These are phyloP conservation scores for Melieria picta DNA, from an alignment of 2,888 invertebrate genomes.

Conservation along the genomic window DNA sequence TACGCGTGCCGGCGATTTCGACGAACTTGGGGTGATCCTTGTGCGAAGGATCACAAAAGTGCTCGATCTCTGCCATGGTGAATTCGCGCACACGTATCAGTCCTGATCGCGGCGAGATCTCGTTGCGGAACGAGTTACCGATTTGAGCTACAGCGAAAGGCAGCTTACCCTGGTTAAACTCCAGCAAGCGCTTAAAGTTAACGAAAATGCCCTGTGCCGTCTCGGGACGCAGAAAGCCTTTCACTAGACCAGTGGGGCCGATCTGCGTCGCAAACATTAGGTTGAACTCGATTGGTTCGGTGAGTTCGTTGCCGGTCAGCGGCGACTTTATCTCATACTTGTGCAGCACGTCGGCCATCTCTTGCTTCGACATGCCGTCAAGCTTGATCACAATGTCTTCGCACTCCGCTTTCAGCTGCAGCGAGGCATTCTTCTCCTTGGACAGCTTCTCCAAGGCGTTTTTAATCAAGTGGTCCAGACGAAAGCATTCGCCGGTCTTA, in stretches of 20 bases:
- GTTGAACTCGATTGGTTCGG: conserved; percentile 97
- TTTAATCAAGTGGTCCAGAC: conserved; percentile 97
- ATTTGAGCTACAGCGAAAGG: conserved; percentile 99
- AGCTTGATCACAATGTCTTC: conserved; percentile 68
- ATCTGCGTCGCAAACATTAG: conserved; percentile 99
- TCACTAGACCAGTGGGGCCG: conserved; percentile 94
- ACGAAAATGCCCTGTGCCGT: conserved; percentile 99
- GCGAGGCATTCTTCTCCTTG: conserved; percentile 83
- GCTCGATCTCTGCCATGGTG: conserved; percentile 99
- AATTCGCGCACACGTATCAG: conserved; percentile 96
- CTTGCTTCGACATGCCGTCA: conserved; percentile 91
- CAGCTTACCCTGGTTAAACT: conserved; percentile 94
- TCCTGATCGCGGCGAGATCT: conserved; percentile 98
- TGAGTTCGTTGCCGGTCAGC: conserved; percentile 91
- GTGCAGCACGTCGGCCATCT: conserved; percentile 86
- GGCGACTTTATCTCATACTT: conserved; percentile 96
- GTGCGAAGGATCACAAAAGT: conserved; percentile 93
- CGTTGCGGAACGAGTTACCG: conserved; percentile 97
- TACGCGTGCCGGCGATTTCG: conserved; percentile 76
- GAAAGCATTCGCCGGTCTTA: conserved; percentile 96
- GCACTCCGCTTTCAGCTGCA: conserved; percentile 68
- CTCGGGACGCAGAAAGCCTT: conserved; percentile 95
- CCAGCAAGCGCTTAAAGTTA: conserved; percentile 96
- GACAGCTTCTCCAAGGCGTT: conserved; percentile 88
- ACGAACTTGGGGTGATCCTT: conserved; percentile 93